Evolutionary conservation across 2,113 vertebrate species (phyloP).

Genomic region (Hymenochirus boettgeri): DNA sequence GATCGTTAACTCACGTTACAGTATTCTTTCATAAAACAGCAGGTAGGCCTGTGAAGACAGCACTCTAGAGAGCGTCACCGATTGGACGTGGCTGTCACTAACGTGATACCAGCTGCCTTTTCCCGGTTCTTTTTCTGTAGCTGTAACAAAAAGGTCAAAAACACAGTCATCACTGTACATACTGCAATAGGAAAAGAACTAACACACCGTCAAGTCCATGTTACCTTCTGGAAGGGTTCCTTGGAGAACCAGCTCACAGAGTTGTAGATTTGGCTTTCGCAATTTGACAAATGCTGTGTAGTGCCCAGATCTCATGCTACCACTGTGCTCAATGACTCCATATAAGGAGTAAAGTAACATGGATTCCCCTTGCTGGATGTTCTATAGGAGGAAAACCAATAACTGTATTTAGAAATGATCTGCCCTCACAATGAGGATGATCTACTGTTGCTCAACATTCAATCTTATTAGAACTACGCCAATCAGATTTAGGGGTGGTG

Average conservation of each 20-base stretch:
- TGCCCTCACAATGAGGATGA: too few relatives aligned
- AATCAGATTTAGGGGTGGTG: too few relatives aligned
- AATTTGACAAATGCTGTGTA: constrained; percentile 91
- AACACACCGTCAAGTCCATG: background rate
- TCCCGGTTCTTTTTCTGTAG: constrained; percentile 55
- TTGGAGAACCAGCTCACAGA: constrained; percentile 60
- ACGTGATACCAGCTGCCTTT: constrained; percentile 90
- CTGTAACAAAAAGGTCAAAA: constrained; percentile 45
- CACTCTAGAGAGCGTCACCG: constrained; percentile 75
- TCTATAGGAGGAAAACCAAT: constrained; percentile 60
- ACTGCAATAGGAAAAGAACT: too few relatives aligned
- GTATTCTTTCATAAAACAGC: constrained; percentile 88
- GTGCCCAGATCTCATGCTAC: constrained; percentile 95
- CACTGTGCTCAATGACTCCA: constrained; percentile 91
- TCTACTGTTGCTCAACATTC: too few relatives aligned
- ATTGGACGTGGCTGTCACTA: constrained; percentile 83
- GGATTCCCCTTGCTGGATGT: constrained; percentile 65
- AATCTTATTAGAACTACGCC: too few relatives aligned
- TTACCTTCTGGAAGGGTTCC: constrained; percentile 64
- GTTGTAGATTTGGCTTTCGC: constrained; percentile 54
- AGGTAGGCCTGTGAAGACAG: constrained; percentile 91
- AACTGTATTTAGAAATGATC: too few relatives aligned
- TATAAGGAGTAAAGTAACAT: constrained; percentile 83
- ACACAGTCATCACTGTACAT: too few relatives aligned
- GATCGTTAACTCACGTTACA: constrained; percentile 43